Conservation (phyloP, 1,140 invertebrate species). For the Drosophila kohkoa region DNA sequence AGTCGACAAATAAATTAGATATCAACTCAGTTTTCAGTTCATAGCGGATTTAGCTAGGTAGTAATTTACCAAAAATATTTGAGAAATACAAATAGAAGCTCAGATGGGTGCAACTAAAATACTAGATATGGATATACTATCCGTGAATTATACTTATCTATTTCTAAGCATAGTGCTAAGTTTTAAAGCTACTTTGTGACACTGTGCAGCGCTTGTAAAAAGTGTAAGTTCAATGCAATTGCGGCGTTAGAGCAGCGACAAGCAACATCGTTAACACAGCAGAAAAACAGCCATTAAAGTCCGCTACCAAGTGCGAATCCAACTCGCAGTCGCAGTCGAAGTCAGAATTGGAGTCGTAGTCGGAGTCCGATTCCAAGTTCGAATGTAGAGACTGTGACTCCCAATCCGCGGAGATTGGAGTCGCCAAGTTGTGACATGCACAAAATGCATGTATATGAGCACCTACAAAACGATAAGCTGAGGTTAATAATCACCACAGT, state of each 20-base stretch:
- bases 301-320: conserved; percentile 47
- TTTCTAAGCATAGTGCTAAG: too few species aligned
- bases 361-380: conserved; percentile 27
- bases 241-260: conserved; percentile 63
- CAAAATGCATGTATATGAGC: conserved; percentile 83
- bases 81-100: too few species aligned
- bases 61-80: too few species aligned
- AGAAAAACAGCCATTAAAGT: conserved; percentile 78
- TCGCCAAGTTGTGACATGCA: conserved; percentile 70
- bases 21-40: too few species aligned
- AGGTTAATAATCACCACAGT: conserved; percentile 73
- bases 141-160: too few species aligned
- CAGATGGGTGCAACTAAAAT: too few species aligned
- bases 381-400: conserved; percentile 3
- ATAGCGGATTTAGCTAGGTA: too few species aligned
- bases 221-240: conserved; percentile 70
- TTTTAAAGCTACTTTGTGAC: background rate
- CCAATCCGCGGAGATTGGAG: conserved; percentile 22
- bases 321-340: conserved; percentile 28
- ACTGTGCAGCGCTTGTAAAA: conserved; percentile 39
- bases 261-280: conserved; percentile 79
- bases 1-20: too few species aligned
- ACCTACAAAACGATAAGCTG: conserved; percentile 73
- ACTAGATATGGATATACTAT: too few species aligned
- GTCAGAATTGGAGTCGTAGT: conserved; percentile 28